phyloP scores from a whole-genome alignment of 2,888 invertebrate species.

The Dioctria rufipes region DNA sequence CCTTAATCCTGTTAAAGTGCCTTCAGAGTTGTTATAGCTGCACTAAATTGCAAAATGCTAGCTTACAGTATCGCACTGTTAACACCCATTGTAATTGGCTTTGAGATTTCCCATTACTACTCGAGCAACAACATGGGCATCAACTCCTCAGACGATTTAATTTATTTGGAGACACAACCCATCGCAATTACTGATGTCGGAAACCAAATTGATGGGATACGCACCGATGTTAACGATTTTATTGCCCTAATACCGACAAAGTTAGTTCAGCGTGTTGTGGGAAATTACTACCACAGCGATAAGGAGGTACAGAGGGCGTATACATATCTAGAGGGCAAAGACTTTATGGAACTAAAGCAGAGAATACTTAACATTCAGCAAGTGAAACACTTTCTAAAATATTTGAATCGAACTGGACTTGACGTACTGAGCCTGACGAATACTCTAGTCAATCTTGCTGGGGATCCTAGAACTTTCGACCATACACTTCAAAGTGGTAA shows the following conservation, averaged over 20 bases:
- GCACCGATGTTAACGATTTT: slow-evolving; percentile 68
- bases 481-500: slow-evolving; percentile 48
- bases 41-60: slow-evolving; percentile 54
- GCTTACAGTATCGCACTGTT: slow-evolving; percentile 49
- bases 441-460: slow-evolving; percentile 63
- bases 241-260: slow-evolving; percentile 65
- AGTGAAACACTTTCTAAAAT: slow-evolving; percentile 66
- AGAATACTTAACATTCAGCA: slow-evolving; percentile 65
- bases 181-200: slow-evolving; percentile 47
- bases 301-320: slow-evolving; percentile 67
- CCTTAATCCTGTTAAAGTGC: slow-evolving; percentile 44
- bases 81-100: slow-evolving; percentile 52
- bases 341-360: slow-evolving; percentile 64
- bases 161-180: slow-evolving; percentile 53
- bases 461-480: slow-evolving; percentile 57
- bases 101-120: slow-evolving; percentile 50
- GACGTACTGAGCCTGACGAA: slow-evolving; percentile 65
- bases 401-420: slow-evolving; percentile 67
- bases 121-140: slow-evolving; percentile 40
- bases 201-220: slow-evolving; percentile 48
- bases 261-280: slow-evolving; percentile 66
- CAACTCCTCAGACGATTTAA: slow-evolving; percentile 54
- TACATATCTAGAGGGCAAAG: slow-evolving; percentile 64
- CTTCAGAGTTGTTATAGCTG: slow-evolving; percentile 15
- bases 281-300: slow-evolving; percentile 67